Evolutionary conservation across 92 coral and sea anemone species (phyloP).

Genomic region (Phenganax marumi): DNA sequence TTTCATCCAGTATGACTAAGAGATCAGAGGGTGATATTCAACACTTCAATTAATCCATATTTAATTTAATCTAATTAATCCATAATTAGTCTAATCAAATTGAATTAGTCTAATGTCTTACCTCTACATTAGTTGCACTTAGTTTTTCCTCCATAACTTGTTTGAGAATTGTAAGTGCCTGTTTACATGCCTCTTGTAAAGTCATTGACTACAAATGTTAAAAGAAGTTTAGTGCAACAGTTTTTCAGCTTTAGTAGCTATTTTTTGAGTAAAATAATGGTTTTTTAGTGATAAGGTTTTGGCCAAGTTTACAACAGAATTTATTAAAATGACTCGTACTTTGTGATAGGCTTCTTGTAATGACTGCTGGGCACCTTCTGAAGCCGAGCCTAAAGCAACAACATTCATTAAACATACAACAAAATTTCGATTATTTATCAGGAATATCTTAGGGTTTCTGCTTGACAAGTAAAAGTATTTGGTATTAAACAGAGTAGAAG

Average conservation of each 20-base stretch:
- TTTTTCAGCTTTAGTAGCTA: too few species aligned
- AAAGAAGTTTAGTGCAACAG: neutral
- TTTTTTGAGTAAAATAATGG: neutral
- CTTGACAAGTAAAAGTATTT: too few species aligned
- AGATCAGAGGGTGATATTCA: too few species aligned
- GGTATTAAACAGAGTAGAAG: too few species aligned
- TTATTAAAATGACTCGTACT: conserved; percentile 44
- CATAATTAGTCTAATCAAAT: neutral
- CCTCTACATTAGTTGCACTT: conserved; percentile 98
- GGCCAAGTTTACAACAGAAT: neutral
- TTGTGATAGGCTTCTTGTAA: conserved; percentile 88
- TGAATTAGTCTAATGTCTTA: conserved; percentile 16
- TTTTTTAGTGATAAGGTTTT: neutral
- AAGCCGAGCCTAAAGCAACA: conserved; percentile 85
- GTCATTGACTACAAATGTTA: conserved; percentile 81
- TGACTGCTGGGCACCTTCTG: conserved; percentile 99
- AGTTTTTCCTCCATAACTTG: conserved; percentile 99
- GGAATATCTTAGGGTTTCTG: too few species aligned
- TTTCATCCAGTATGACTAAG: too few species aligned
- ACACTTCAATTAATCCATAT: too few species aligned
- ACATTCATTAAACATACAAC: neutral
- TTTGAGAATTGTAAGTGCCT: conserved; percentile 87
- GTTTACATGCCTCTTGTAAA: conserved; percentile 83
- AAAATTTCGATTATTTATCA: neutral
- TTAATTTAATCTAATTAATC: too few species aligned